Conservation (phyloP, 2,113 vertebrate genomes). For the Perognathus longimembris region DNA sequence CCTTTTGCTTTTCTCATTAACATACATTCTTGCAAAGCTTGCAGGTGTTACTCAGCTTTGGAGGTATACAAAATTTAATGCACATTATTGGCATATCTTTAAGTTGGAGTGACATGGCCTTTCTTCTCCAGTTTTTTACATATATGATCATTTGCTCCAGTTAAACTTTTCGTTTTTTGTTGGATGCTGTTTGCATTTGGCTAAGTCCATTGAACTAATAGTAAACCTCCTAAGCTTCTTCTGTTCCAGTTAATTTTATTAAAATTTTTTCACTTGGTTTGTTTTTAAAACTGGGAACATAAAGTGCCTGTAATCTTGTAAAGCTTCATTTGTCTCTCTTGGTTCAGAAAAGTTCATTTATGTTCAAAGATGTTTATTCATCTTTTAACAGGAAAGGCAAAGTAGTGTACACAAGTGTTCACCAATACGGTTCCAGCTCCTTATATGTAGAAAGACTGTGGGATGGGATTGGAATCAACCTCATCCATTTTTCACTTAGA, state of each 20-base stretch:
- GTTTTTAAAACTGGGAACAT: constrained; percentile 83
- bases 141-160: constrained; percentile 66
- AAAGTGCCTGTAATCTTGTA: constrained; percentile 84
- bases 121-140: constrained; percentile 71
- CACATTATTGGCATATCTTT: constrained; percentile 69
- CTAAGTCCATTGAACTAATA: constrained; percentile 68
- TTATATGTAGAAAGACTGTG: neutral
- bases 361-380: constrained; percentile 52
- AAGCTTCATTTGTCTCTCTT: constrained; percentile 73
- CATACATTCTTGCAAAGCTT: constrained; percentile 70
- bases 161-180: constrained; percentile 75
- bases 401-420: constrained; percentile 40
- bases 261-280: constrained; percentile 74
- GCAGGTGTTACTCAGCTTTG: constrained; percentile 56
- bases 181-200: constrained; percentile 66
- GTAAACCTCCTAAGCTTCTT: constrained; percentile 68
- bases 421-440: constrained; percentile 16
- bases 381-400: constrained; percentile 53
- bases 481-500: neutral
- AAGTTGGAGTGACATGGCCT: constrained; percentile 66
- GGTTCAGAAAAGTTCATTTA: constrained; percentile 66
- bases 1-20: constrained; percentile 79
- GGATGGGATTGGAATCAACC: neutral
- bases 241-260: constrained; percentile 75
- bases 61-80: constrained; percentile 60